These are phyloP conservation scores for Catamblyrhynchus diadema DNA, from an alignment of 2,797 vertebrate species.

Conservation along the genomic window DNA sequence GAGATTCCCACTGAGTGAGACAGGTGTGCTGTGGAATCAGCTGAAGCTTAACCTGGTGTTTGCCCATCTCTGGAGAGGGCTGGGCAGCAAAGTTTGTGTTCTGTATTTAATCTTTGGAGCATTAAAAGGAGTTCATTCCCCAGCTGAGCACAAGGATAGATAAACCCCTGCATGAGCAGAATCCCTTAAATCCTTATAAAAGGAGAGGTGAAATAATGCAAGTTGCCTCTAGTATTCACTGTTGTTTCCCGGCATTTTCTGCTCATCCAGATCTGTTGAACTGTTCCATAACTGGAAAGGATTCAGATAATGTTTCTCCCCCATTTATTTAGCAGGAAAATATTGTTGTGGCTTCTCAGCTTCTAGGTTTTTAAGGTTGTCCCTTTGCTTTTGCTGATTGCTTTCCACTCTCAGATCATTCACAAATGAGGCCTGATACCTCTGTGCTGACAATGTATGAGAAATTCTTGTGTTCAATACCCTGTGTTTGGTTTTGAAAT, in stretches of 20 bases:
- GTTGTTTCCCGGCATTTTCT: neutral
- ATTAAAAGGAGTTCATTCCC: neutral
- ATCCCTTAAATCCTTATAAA: neutral
- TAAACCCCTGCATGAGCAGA: neutral
- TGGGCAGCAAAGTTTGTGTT: neutral
- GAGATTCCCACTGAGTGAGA: neutral
- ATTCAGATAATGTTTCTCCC: neutral
- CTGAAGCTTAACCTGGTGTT: neutral
- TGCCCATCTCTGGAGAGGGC: neutral
- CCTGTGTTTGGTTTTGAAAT: neutral
- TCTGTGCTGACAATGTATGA: neutral
- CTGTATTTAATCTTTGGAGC: neutral
- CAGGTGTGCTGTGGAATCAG: neutral
- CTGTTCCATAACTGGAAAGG: neutral
- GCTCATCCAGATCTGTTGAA: neutral
- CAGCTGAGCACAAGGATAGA: neutral
- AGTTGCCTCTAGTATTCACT: neutral
- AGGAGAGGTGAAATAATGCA: neutral
- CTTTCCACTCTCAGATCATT: neutral
- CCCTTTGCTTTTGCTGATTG: neutral
- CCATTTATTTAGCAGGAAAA: neutral
- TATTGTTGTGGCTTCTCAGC: neutral
- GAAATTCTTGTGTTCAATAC: neutral
- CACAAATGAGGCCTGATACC: neutral
- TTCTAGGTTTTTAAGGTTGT: neutral